Evolutionary conservation across 2,113 vertebrate genomes (phyloP).

Genomic region (Laticauda colubrina): DNA sequence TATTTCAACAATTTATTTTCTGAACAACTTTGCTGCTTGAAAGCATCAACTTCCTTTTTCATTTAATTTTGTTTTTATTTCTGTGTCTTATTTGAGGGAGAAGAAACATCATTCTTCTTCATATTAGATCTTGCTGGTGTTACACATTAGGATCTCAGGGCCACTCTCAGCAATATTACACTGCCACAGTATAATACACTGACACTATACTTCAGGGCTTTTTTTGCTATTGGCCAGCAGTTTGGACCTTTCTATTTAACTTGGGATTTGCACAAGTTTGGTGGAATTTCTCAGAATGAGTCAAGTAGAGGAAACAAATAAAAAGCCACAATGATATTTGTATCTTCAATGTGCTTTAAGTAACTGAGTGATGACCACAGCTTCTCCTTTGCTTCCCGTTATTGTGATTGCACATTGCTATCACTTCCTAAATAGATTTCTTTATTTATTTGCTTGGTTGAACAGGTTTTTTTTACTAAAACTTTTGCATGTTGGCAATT

Average conservation of each 20-base stretch:
- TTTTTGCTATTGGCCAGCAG: constrained; percentile 13
- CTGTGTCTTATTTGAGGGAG: constrained; percentile 30
- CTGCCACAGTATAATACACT: background rate
- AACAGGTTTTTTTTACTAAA: constrained; percentile 56
- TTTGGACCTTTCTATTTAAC: constrained; percentile 48
- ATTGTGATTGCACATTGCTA: constrained; percentile 88
- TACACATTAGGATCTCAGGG: constrained; percentile 14
- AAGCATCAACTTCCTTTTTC: constrained; percentile 47
- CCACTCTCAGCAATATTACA: constrained; percentile 30
- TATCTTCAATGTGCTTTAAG: constrained; percentile 86
- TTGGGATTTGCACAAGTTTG: constrained; percentile 68
- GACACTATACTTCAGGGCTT: background rate
- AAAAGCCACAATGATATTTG: constrained; percentile 81
- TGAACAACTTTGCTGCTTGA: constrained; percentile 40
- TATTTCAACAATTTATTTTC: constrained; percentile 46
- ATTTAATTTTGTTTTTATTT: constrained; percentile 44
- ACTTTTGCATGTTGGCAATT: constrained; percentile 35
- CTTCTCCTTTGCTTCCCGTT: constrained; percentile 80
- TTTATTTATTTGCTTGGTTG: constrained; percentile 78
- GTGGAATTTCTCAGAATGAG: constrained; percentile 74
- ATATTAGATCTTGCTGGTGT: constrained; percentile 15
- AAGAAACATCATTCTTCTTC: constrained; percentile 35
- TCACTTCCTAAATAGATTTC: constrained; percentile 86
- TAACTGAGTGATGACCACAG: constrained; percentile 91
- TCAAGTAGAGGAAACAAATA: constrained; percentile 74